Conservation (phyloP, 1,140 invertebrate genomes). For the Panagrolaimus sp. region DNA sequence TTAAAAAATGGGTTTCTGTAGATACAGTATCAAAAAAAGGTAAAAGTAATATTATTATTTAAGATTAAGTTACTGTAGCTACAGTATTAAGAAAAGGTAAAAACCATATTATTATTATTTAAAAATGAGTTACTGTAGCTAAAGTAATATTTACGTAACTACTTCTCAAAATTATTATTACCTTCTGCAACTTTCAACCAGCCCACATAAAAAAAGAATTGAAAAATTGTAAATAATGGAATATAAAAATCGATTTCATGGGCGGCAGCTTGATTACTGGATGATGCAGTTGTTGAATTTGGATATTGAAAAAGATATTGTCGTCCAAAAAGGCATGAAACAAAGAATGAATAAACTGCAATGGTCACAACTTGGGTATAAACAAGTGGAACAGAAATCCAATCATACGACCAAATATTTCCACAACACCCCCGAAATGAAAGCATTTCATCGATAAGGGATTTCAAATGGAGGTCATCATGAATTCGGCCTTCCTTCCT, state of each 20-base stretch:
- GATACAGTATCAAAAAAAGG: no score
- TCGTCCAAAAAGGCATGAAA: conserved; percentile 73
- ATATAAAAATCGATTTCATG: conserved; percentile 73
- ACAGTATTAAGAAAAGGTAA: no score
- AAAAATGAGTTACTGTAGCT: no score
- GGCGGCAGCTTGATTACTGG: neutral
- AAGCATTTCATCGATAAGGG: conserved; percentile 75
- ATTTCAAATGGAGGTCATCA: conserved; percentile 85
- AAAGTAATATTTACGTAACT: no score
- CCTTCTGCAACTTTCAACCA: conserved; percentile 84
- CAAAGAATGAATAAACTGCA: conserved; percentile 82
- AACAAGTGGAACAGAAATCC: conserved; percentile 64
- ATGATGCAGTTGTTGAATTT: neutral
- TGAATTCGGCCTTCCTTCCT: conserved; percentile 82
- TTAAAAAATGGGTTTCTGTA: no score
- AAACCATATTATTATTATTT: no score
- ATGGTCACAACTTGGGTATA: conserved; percentile 75
- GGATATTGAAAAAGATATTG: conserved; percentile 68
- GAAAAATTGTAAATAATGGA: conserved; percentile 76
- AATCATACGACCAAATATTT: conserved; percentile 60
- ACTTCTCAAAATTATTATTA: no score
- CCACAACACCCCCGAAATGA: conserved; percentile 79
- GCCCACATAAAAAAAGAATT: conserved; percentile 88
- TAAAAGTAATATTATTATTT: no score
- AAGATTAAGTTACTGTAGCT: no score